Base-by-base conservation (phyloP, 2,797 vertebrate genomes). In the Mergus octosetaceus region DNA sequence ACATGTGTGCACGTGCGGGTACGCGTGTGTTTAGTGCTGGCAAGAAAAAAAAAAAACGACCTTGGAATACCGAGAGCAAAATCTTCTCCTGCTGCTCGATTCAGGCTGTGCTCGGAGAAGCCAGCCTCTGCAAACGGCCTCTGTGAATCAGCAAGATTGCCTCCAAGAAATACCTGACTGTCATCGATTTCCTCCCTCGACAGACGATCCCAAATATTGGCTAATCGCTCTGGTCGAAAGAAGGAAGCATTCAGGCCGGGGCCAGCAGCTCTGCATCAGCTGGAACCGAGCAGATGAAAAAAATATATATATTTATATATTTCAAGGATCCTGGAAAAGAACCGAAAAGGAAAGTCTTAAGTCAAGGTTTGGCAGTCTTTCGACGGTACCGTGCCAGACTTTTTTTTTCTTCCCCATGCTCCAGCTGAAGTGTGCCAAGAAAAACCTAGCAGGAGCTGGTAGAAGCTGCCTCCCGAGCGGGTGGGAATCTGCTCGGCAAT, bases 201-300 rank as follows among this genome's bases (percentile, higher is more conserved):
- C 6, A 11, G 54, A 30, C 0, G 0, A 51, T 60, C 61, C 19
- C 85, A 81, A 86, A 20, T 4, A 30, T 0, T 39, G 87, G 39
- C 66, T 28, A 25, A 68, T 10, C 3, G 0, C 76, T 10, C 41
- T 1, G 69, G 39, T 15, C 54, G 25, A 38, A 21, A 69, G 81
- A 6, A 38, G 58, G 0, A 4, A 28, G 39, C 4, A 1, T 0
- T 12, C 19, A 6, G 1, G n/a, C 7, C 0, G 1, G 57, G 38
- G 77, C 34, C 38, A 10, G 78, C 18, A 2, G 28, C 19, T 34
- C 25, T 0, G 30, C 4, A 1, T 43, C 85, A 20, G 76, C 38
- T 27, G 74, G 61, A 60, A 51, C 18, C 10, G 11, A 20, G 41
- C 24, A 17, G 77, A 22, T 6, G 49, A 73, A 75, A 34, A 51